Conservation (phyloP, 2,797 vertebrate species). For the Danio choprae region DNA sequence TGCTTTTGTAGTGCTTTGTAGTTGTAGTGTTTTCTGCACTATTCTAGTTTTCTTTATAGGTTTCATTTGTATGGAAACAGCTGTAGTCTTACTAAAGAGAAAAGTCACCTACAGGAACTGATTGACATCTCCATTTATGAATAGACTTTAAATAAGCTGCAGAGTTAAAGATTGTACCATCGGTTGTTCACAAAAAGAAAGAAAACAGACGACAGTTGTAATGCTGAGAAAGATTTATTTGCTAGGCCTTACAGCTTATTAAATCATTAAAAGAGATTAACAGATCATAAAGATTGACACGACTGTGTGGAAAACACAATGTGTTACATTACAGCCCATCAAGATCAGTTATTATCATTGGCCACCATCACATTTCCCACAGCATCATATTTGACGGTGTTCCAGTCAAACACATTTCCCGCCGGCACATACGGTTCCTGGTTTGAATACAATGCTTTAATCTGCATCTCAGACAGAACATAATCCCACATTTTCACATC, state of each 20-base stretch:
- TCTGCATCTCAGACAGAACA: constrained; percentile 63
- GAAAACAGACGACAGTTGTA: background rate
- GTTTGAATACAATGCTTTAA: constrained; percentile 62
- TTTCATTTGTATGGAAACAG: too few relatives aligned
- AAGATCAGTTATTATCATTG: background rate
- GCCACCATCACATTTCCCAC: constrained; percentile 71
- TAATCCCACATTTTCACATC: constrained; percentile 80
- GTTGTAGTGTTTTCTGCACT: too few relatives aligned
- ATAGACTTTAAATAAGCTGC: too few relatives aligned
- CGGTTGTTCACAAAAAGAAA: too few relatives aligned
- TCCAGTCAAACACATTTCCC: constrained; percentile 75
- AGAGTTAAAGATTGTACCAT: too few relatives aligned
- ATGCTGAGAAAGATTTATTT: background rate
- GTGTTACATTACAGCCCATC: background rate
- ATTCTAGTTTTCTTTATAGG: too few relatives aligned
- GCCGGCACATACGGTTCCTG: background rate
- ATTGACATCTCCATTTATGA: too few relatives aligned
- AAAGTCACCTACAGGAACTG: too few relatives aligned
- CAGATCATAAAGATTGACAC: background rate
- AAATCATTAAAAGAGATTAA: background rate
- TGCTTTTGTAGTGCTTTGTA: too few relatives aligned
- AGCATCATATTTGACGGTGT: constrained; percentile 64
- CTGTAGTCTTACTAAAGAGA: too few relatives aligned
- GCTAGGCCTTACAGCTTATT: too few relatives aligned
- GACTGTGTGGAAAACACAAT: background rate